Percentiles rank a stretch among this genome's conserved stretches.
These are phyloP conservation scores for Heterotilapia buettikoferi DNA, from an alignment of 2,113 vertebrate genomes.

Conservation along the genomic window DNA sequence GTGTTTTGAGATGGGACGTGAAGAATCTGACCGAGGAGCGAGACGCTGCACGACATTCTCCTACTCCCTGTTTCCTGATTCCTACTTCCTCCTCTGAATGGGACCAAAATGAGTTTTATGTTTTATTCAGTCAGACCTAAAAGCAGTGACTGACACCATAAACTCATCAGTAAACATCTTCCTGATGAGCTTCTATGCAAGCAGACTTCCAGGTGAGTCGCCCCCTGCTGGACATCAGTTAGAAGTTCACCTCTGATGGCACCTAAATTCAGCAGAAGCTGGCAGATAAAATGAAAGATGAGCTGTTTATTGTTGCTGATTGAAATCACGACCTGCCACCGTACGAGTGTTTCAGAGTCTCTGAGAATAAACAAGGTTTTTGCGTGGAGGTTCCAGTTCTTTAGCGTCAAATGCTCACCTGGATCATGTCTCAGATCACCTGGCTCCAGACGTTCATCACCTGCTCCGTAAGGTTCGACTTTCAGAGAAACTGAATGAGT, in stretches of 20 bases:
- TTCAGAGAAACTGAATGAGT: neutral
- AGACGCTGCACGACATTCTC: neutral
- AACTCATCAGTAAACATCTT: neutral
- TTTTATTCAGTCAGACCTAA: neutral
- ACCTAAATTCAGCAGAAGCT: neutral
- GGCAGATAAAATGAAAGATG: neutral
- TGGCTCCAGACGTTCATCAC: neutral
- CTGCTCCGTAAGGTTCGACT: neutral
- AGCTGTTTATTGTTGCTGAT: neutral
- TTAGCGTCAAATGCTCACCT: neutral
- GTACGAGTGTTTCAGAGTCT: neutral
- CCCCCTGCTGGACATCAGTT: neutral
- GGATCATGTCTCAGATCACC: neutral
- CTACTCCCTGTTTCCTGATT: neutral
- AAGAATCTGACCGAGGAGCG: neutral
- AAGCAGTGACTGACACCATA: neutral
- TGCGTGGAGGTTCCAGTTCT: accelerated
- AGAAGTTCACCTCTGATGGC: neutral
- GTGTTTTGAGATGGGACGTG: neutral
- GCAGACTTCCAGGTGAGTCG: neutral
- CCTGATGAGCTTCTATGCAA: neutral
- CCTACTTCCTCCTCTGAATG: neutral
- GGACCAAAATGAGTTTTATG: neutral
- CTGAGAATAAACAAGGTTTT: neutral
- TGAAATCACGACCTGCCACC: neutral